Evolutionary conservation across 2,888 invertebrate genomes (phyloP), one percentile per base, ranked within the genome.

Genomic region (Scaptomyza flava): DNA sequence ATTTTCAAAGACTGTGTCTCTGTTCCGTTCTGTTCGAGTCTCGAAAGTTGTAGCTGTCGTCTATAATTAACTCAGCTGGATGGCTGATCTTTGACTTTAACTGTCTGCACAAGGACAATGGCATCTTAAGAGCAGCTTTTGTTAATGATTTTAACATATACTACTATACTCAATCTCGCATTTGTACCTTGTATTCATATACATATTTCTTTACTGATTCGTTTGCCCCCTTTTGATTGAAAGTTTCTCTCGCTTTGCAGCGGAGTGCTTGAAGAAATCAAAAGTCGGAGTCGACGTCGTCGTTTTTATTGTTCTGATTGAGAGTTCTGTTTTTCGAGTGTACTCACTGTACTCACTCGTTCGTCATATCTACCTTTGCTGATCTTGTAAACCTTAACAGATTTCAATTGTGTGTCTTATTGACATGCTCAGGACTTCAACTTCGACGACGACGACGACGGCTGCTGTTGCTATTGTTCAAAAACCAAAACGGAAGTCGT

Each of bases 31-130:
- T 46, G 47, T 57, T 45, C 34, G 33, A 23, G 30, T 53, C 36
- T 4, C 4, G 53, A 17, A 31, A 47, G 64, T 75, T 77, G 68
- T 56, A 65, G 50, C 85, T 89, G 82, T 79, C 79, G 71, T 66
- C 81, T 87, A 75, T 85, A 85, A 85, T 85, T 85, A 85, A 85
- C 84, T 87, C 84, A 81, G 84, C 84, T 84, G 84, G 84, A 87
- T 87, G 79, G 73, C 89, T 88, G 84, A 85, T 85, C 84, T 85
- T 85, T 85, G 84, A 85, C 84, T 84, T 69, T 71, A 66, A 86
- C 82, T 83, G 82, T 83, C 82, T 85, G 86, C 76, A 76, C 82
- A 81, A 72, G 84, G 77, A 86, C 81, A 83, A 83, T 61, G 70
- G 68, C 14, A 68, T 61, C 64, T 56, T 38, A 14, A 58, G 64